Evolutionary conservation across 2,113 vertebrate genomes (phyloP).

Genomic region (Corythornis madagascariensis): DNA sequence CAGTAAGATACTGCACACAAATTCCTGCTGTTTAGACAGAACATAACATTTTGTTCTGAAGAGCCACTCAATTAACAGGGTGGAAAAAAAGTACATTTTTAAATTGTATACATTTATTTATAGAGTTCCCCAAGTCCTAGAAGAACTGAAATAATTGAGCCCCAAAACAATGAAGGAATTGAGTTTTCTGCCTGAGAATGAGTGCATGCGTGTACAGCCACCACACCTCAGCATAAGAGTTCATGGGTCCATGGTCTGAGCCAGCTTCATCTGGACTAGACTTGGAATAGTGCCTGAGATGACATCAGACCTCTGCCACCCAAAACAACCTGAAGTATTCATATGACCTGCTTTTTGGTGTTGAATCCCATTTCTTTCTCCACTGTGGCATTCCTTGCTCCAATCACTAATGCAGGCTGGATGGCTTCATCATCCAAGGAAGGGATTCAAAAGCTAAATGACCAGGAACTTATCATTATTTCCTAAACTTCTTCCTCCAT

Average conservation of each 20-base stretch:
- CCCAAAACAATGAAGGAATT: neutral
- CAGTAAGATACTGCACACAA: neutral
- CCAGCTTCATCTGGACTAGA: neutral
- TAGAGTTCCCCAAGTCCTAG: neutral
- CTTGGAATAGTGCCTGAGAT: neutral
- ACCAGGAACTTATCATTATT: neutral
- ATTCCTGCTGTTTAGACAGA: conserved; percentile 3
- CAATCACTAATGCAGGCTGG: neutral
- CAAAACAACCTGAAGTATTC: neutral
- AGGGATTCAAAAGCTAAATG: neutral
- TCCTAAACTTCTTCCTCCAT: neutral
- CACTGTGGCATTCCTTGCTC: neutral
- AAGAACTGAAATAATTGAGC: neutral
- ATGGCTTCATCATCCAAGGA: neutral
- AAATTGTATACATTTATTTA: neutral
- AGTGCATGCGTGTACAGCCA: neutral
- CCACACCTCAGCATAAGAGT: neutral
- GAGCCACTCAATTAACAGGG: neutral
- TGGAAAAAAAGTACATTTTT: neutral
- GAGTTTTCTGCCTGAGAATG: neutral
- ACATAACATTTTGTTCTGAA: conserved; percentile 41
- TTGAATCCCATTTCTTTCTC: neutral
- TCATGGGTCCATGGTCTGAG: neutral
- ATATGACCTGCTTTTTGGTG: neutral
- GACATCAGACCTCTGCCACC: neutral